Evolutionary conservation across 2,797 vertebrate species (phyloP).

Genomic region (Hafferia zeledoni): DNA sequence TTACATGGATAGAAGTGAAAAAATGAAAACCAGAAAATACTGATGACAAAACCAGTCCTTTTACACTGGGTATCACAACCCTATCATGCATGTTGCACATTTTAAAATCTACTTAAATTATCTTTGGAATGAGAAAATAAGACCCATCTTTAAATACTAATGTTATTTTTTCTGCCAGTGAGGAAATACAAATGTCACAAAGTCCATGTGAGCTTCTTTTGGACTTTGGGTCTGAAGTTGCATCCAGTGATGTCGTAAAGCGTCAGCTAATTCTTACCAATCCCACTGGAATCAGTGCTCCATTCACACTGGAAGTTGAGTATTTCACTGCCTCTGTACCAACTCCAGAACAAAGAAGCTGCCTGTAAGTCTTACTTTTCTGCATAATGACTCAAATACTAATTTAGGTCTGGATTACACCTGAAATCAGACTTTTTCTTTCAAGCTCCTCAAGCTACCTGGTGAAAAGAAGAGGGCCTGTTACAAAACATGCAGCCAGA

Average conservation of each 20-base stretch:
- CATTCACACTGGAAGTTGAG: conserved; percentile 80
- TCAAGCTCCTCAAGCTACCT: not conserved
- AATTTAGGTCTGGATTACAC: not conserved
- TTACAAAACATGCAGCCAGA: conserved; percentile 41
- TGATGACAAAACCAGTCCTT: not conserved
- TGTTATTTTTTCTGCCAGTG: conserved; percentile 51
- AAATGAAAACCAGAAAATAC: not conserved
- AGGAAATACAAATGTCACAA: not conserved
- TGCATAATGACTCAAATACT: not conserved
- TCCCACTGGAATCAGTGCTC: conserved; percentile 79
- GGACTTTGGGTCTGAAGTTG: conserved; percentile 84
- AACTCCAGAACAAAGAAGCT: not conserved
- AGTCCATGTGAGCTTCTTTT: conserved; percentile 61
- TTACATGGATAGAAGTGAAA: not conserved
- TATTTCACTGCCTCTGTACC: conserved; percentile 79
- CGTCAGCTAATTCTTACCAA: conserved; percentile 87
- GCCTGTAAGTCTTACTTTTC: conserved; percentile 55
- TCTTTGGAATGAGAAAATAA: not conserved
- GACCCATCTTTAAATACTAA: not conserved
- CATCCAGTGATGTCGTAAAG: conserved; percentile 72
- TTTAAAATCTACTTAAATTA: not conserved
- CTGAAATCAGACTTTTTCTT: not conserved
- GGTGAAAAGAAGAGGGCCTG: conserved; percentile 41
- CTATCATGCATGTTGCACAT: not conserved
- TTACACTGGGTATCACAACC: not conserved